These are phyloP conservation scores for Lethrus apterus DNA, from an alignment of 1,140 invertebrate species.

Conservation along the genomic window DNA sequence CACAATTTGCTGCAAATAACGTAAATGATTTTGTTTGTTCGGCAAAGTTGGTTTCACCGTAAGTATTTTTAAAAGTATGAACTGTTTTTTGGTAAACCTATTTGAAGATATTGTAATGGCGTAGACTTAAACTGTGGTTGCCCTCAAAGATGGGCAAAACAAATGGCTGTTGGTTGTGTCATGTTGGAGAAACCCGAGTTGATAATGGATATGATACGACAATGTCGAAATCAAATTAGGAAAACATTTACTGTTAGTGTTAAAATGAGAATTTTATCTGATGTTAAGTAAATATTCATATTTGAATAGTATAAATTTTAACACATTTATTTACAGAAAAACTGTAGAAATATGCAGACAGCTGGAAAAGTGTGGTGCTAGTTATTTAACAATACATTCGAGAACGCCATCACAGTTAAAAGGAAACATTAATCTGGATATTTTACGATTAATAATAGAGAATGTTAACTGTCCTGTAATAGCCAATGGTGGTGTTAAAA, in stretches of 20 bases:
- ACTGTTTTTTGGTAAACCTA: too few species aligned
- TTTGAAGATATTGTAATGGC: slow-evolving; percentile 69
- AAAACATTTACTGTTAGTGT: slow-evolving; percentile 80
- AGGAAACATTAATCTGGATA: slow-evolving; percentile 66
- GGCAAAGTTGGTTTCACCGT: slow-evolving; percentile 75
- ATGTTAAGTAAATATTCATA: slow-evolving; percentile 38
- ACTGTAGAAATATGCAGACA: slow-evolving; percentile 70
- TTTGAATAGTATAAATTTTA: not conserved
- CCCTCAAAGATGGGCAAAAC: slow-evolving; percentile 90
- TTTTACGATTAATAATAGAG: slow-evolving; percentile 66
- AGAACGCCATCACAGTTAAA: slow-evolving; percentile 73
- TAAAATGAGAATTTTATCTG: slow-evolving; percentile 76
- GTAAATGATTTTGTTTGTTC: slow-evolving; percentile 76
- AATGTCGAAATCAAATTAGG: slow-evolving; percentile 64
- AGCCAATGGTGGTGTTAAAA: slow-evolving; percentile 85
- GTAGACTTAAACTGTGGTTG: slow-evolving; percentile 96
- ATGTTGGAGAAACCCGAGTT: slow-evolving; percentile 77
- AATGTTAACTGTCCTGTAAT: slow-evolving; percentile 72
- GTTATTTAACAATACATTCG: slow-evolving; percentile 86
- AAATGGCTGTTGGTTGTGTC: slow-evolving; percentile 82
- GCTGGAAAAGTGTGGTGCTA: slow-evolving; percentile 75
- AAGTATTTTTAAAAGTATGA: slow-evolving; percentile 37
- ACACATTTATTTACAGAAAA: slow-evolving; percentile 31
- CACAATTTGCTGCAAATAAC: slow-evolving; percentile 91
- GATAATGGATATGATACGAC: slow-evolving; percentile 71